Percentiles rank a stretch among this genome's conserved stretches.
Conservation (phyloP, 1,140 invertebrate species). For the Sycobia sp. region DNA sequence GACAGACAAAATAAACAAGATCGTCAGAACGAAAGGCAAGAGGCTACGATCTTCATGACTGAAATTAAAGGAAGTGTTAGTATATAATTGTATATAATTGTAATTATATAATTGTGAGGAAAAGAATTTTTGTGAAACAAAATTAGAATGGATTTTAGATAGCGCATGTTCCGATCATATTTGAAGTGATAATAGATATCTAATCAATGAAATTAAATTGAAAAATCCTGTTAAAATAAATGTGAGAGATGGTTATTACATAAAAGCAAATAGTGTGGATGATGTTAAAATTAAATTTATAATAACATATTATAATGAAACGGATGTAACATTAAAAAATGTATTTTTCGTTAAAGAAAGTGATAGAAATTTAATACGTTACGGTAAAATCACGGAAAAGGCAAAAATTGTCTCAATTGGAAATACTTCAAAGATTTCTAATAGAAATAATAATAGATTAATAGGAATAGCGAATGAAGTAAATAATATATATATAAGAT, state of each 20-base stretch:
- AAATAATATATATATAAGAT: slow-evolving; percentile 19
- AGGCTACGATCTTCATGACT: not conserved
- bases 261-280: too few species aligned
- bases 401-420: slow-evolving; percentile 31
- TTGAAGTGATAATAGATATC: not conserved
- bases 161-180: slow-evolving; percentile 9
- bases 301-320: not conserved
- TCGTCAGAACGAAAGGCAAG: too few species aligned
- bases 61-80: not conserved
- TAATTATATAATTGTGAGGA: not conserved
- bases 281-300: too few species aligned
- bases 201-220: not conserved
- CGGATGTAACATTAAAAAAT: not conserved
- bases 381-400: slow-evolving; percentile 9
- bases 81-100: too few species aligned
- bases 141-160: slow-evolving; percentile 5
- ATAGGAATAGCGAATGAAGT: slow-evolving; percentile 28
- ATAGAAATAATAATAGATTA: slow-evolving; percentile 26
- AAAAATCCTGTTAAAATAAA: slow-evolving; percentile 3
- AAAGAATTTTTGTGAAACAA: slow-evolving; percentile 18
- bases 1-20: not conserved
- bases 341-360: slow-evolving; percentile 19
- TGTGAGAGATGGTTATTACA: not conserved
- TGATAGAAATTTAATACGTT: not conserved
- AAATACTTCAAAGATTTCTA: slow-evolving; percentile 31